Evolutionary conservation across 2,113 vertebrate species (phyloP), one percentile per base, ranked within the genome.

Genomic region (Hippocampus guttulatus): DNA sequence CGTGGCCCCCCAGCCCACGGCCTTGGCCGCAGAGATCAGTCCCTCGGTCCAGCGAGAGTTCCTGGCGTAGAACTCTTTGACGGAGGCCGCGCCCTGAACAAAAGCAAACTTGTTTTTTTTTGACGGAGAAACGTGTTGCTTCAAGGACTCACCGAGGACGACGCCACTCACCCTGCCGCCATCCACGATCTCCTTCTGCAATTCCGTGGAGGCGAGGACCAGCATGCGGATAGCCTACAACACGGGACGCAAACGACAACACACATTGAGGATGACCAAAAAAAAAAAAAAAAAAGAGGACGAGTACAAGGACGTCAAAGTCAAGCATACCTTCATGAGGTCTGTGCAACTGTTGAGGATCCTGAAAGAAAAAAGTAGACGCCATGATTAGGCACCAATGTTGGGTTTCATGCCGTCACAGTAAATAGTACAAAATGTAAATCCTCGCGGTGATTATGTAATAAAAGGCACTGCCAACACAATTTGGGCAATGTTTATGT

Each of bases 31-130:
- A 1, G 97, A 99, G 84, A 99, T 98, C 72, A 99, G 94, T 38
- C 97, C 97, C 86, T 99, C 96, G 0, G 96, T 99, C 97, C 97
- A 99, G 71, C 97, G 94, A 0, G 97, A 99, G 89, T 99, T 99
- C 88, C 94, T 95, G 84, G 96, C 96, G 0, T 99, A 99, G 77
- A 99, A 99, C 88, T 99, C 97, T 83, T 94, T 95, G 25, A 95
- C 91, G 8, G 93, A 93, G 71, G 97, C 96, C 82, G 94, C 96
- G 60, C 97, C 97, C 96, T 98, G 45, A 21, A 77, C 20, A 70
- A 78, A 75, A 71, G 30, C 3, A 33, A 7, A 2, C 33, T 83
- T 64, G 40, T 40, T n/a, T 12, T 2, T 21, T 9, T 47, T 47
- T 14, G 45, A 16, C 16, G 2, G 45, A 4, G 15, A 47, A 14